Percentiles rank a stretch among this genome's conserved stretches.
phyloP scores from a whole-genome alignment of 2,888 invertebrate genomes.

The Stenoptilia bipunctidactyla region DNA sequence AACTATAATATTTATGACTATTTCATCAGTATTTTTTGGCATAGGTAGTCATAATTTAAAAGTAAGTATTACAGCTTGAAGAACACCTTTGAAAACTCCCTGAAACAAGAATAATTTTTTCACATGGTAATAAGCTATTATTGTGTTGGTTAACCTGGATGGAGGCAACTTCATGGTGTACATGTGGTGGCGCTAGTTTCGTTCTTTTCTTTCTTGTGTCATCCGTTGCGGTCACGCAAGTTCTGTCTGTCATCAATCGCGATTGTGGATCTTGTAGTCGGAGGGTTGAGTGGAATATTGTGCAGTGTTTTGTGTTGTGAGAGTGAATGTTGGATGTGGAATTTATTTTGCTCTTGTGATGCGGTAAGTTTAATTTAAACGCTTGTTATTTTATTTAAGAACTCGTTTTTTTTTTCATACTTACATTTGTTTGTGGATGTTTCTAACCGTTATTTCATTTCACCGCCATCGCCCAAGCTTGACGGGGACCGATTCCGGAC shows the following conservation, averaged over 20 bases:
- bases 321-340: slow-evolving; percentile 1
- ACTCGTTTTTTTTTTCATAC: background rate
- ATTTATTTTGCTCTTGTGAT: background rate
- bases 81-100: too few relatives aligned
- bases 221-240: too few relatives aligned
- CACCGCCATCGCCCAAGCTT: slow-evolving; percentile 1
- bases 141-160: background rate
- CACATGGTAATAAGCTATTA: too few relatives aligned
- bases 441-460: background rate
- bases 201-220: too few relatives aligned
- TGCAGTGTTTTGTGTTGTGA: slow-evolving; percentile 1
- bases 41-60: too few relatives aligned
- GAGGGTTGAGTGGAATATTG: background rate
- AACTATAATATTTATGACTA: too few relatives aligned
- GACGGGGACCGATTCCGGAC: background rate
- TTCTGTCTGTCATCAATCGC: too few relatives aligned
- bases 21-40: too few relatives aligned
- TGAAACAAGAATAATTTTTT: too few relatives aligned
- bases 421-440: background rate
- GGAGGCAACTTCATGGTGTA: background rate
- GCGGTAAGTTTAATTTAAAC: background rate
- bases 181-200: too few relatives aligned
- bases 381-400: background rate
- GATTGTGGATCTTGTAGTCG: background rate
- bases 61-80: too few relatives aligned